Percentiles rank a stretch among this genome's conserved stretches.
Conservation (phyloP, 1,140 invertebrate species). For the Bombus sylvicola region DNA sequence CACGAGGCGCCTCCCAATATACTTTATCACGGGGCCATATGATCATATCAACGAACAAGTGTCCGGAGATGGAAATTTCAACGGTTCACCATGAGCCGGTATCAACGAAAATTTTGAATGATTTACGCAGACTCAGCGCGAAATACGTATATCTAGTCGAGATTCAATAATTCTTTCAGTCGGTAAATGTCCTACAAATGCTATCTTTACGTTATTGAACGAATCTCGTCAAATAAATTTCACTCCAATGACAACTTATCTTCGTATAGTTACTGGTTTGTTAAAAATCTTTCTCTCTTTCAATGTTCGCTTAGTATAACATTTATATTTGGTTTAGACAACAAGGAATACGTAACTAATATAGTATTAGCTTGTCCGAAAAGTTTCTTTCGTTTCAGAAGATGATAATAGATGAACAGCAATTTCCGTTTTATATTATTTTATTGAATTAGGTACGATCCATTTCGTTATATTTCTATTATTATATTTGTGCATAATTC, state of each 20-base stretch:
- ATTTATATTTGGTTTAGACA: neutral
- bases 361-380: too few species aligned
- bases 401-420: too few species aligned
- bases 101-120: constrained; percentile 26
- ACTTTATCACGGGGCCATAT: constrained; percentile 13
- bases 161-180: neutral
- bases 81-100: constrained; percentile 7
- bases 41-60: neutral
- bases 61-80: constrained; percentile 15
- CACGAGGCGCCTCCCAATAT: constrained; percentile 25
- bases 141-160: neutral
- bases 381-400: too few species aligned
- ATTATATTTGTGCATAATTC: too few species aligned
- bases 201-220: neutral
- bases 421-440: too few species aligned
- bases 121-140: neutral
- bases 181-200: neutral
- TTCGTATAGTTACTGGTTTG: neutral
- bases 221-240: neutral
- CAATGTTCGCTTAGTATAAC: too few species aligned
- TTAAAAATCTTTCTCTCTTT: neutral
- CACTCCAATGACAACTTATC: too few species aligned
- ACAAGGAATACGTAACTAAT: too few species aligned
- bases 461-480: too few species aligned
- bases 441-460: too few species aligned